These are phyloP conservation scores for Ganaspis brasiliensis DNA, from an alignment of 2,888 invertebrate genomes.

Conservation along the genomic window DNA sequence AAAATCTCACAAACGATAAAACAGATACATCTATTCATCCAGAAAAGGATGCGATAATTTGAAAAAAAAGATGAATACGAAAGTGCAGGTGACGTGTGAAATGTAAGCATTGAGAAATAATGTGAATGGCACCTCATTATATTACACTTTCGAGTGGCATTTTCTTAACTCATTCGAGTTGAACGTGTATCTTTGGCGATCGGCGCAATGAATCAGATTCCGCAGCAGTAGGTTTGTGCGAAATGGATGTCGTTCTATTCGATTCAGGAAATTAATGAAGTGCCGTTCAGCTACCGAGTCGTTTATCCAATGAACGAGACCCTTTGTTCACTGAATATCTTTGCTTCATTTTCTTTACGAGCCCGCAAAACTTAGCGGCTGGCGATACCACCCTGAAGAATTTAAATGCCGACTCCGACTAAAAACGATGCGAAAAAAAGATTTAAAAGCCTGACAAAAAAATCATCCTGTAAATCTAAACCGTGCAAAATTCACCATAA, in stretches of 20 bases:
- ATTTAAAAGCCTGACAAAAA: neutral
- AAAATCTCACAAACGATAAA: neutral
- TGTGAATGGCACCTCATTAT: conserved; percentile 22
- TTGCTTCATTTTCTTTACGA: conserved; percentile 56
- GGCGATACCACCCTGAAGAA: conserved; percentile 26
- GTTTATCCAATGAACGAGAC: conserved; percentile 49
- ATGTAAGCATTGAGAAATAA: conserved; percentile 18
- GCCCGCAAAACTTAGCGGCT: conserved; percentile 52
- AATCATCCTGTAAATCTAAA: neutral
- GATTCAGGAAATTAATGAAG: conserved; percentile 40
- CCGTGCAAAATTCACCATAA: conserved; percentile 10
- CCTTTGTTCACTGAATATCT: conserved; percentile 58
- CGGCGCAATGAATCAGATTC: conserved; percentile 38
- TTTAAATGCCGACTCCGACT: conserved; percentile 1
- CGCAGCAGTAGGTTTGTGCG: neutral
- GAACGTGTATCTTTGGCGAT: conserved; percentile 14
- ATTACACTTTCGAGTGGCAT: conserved; percentile 31
- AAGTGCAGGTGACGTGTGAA: conserved; percentile 21
- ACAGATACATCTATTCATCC: neutral
- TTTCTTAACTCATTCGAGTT: conserved; percentile 1
- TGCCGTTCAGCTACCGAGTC: neutral
- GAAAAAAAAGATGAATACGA: conserved; percentile 3
- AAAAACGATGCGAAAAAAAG: neutral
- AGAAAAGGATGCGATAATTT: neutral
- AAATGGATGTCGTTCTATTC: conserved; percentile 39